Base-by-base conservation (phyloP, 2,888 invertebrate species). In the Ceriagrion tenellum region DNA sequence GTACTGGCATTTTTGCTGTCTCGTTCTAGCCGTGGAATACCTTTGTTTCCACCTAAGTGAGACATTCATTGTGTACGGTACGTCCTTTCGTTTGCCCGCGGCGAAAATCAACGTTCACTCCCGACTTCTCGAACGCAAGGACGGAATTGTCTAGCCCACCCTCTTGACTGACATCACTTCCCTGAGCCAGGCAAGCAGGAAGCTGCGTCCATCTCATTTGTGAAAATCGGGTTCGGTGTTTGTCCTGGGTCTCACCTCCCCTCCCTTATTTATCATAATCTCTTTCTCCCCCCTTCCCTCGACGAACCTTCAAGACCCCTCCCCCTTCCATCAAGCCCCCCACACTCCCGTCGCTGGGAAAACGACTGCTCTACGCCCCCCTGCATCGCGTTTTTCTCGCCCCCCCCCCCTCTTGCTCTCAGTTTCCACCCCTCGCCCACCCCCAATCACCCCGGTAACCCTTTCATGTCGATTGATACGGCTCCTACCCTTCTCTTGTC, bases 191-290 rank as follows among this genome's bases (percentile, higher is more conserved):
- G 69, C 59, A 26, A 55, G 93, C 93, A 93, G 93, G 93, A 93
- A 93, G 93, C 93, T 47, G 63, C 93, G 74, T 93, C 93, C 93
- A 93, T 69, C 69, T 63, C 93, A 47, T 81, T 81, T 81, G 81
- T 69, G 93, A 47, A 69, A 93, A 93, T 93, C 93, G 26, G 93
- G 93, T 93, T 93, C 93, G 63, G 93, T 93, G 93, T 69, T 30
- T 0, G 30, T 13, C 30, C 35, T 35, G 12, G 12, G n/a, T 89
- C 47, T 55, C 55, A 13, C n/a, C 55, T n/a, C 89, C 88, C 89
- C 23, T 89, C 89, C 40, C 89, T 20, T 88, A 20, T 89, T 55
- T 30, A n/a, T 55, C 26, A 55, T 89, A 55, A 55, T 89, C 89
- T 55, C 20, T 16, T 89, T 35, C 55, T n/a, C n/a, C 47, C 55